Percentiles rank a stretch among this genome's conserved stretches.
Evolutionary conservation across 30 jellyfish, hydroid and myxozoan species (phyloP).

Genomic region (Turritopsis dohrnii): DNA sequence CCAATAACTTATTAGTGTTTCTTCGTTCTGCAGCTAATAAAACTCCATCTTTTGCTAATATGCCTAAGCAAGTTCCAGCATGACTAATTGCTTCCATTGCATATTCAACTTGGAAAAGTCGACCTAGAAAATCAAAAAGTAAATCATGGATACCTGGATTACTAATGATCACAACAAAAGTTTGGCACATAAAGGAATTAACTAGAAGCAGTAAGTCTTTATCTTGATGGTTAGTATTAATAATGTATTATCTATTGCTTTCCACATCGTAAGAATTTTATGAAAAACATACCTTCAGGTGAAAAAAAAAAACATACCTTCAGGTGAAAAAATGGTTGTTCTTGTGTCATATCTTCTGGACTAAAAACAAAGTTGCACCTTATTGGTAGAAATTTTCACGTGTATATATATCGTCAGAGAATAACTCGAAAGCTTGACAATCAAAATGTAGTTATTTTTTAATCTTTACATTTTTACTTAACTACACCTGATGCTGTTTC

Average conservation of each 20-base stretch:
- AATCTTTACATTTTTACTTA: too few relatives aligned
- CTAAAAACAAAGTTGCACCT: conserved; percentile 45
- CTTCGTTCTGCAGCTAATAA: conserved; percentile 96
- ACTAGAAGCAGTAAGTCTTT: too few relatives aligned
- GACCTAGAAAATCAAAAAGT: conserved; percentile 50
- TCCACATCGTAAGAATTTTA: too few relatives aligned
- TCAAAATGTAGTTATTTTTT: too few relatives aligned
- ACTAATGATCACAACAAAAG: too few relatives aligned
- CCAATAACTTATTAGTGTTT: conserved; percentile 79
- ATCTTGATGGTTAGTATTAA: too few relatives aligned
- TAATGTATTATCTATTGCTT: too few relatives aligned
- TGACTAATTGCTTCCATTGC: conserved; percentile 99
- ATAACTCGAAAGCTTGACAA: too few relatives aligned
- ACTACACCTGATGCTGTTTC: too few relatives aligned
- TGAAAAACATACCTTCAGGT: too few relatives aligned
- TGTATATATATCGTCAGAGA: too few relatives aligned
- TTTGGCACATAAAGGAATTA: too few relatives aligned
- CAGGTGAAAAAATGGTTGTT: conserved; percentile 99
- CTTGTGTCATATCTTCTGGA: conserved; percentile 97
- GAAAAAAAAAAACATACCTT: conserved; percentile 49
- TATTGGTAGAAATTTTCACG: not conserved
- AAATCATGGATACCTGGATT: not conserved
- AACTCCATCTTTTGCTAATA: conserved; percentile 95
- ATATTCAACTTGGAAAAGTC: conserved; percentile 98
- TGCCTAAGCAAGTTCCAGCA: conserved; percentile 99